Conservation (phyloP, 2,888 invertebrate species). For the Hofmannophila pseudospretella region DNA sequence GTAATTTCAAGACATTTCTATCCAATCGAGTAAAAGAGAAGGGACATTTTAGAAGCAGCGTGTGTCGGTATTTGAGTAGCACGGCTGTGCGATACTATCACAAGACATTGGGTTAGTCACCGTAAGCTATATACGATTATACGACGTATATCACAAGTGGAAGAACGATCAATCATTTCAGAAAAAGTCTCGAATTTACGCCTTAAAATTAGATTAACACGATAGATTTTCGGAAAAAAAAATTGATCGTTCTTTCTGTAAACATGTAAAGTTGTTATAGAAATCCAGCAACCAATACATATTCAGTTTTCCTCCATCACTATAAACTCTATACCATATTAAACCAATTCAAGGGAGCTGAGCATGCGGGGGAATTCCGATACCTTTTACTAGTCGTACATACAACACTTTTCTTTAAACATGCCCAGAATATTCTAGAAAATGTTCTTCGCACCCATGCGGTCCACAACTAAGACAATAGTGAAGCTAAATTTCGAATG, state of each 20-base stretch:
- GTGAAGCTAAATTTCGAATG: not conserved
- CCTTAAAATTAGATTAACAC: no score
- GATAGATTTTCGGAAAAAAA: no score
- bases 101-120: constrained; percentile 16
- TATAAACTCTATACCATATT: not conserved
- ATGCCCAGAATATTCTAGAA: not conserved
- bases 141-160: no score
- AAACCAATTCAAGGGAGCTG: not conserved
- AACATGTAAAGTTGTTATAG: no score
- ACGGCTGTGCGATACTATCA: constrained; percentile 15
- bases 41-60: not conserved
- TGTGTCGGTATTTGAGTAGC: not conserved
- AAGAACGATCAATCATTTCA: no score
- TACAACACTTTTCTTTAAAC: not conserved
- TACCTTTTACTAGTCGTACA: not conserved
- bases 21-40: no score
- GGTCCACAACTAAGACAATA: not conserved
- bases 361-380: constrained; percentile 2
- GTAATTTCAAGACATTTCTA: no score
- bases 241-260: no score
- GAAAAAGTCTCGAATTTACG: no score
- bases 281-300: no score
- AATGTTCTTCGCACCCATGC: not conserved
- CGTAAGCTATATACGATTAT: no score
- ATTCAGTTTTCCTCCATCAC: no score